Conservation (phyloP, 2,888 invertebrate genomes). For the Lasiommata megera region DNA sequence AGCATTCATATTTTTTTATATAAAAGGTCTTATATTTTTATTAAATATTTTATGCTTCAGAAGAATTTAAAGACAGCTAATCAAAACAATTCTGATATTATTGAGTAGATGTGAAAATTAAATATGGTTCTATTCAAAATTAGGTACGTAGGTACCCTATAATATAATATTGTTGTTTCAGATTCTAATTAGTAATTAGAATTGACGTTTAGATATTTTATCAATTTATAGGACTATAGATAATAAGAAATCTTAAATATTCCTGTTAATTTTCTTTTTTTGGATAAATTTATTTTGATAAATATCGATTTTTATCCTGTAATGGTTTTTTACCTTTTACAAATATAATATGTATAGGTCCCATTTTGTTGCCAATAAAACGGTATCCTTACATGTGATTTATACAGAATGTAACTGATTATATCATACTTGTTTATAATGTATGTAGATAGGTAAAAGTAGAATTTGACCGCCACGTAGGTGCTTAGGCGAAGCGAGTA, state of each 20-base stretch:
- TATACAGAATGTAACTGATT: slow-evolving; percentile 1
- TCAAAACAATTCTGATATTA: background rate
- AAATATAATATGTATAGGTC: slow-evolving; percentile 19
- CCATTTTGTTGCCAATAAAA: slow-evolving; percentile 16
- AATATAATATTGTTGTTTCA: slow-evolving; percentile 40
- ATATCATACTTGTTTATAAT: background rate
- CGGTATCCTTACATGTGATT: slow-evolving; percentile 3
- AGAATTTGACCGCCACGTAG: slow-evolving; percentile 15
- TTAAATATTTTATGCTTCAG: background rate
- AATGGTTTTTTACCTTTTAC: slow-evolving; percentile 37
- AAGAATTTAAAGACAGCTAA: background rate
- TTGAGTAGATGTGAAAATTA: slow-evolving; percentile 7
- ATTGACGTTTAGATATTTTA: slow-evolving; percentile 66
- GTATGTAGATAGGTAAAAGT: slow-evolving; percentile 7
- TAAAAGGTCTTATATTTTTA: background rate
- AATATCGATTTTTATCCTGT: slow-evolving; percentile 55
- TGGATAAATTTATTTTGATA: slow-evolving; percentile 75
- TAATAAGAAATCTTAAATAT: slow-evolving; percentile 40
- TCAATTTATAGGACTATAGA: slow-evolving; percentile 57
- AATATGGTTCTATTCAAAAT: slow-evolving; percentile 18
- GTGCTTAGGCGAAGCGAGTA: slow-evolving; percentile 1
- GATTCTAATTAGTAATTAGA: slow-evolving; percentile 56
- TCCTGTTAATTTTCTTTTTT: slow-evolving; percentile 53
- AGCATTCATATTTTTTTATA: background rate
- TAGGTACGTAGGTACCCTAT: slow-evolving; percentile 32